These are phyloP conservation scores for Enteromius mattozi DNA, from an alignment of 2,797 vertebrate species.

Conservation along the genomic window DNA sequence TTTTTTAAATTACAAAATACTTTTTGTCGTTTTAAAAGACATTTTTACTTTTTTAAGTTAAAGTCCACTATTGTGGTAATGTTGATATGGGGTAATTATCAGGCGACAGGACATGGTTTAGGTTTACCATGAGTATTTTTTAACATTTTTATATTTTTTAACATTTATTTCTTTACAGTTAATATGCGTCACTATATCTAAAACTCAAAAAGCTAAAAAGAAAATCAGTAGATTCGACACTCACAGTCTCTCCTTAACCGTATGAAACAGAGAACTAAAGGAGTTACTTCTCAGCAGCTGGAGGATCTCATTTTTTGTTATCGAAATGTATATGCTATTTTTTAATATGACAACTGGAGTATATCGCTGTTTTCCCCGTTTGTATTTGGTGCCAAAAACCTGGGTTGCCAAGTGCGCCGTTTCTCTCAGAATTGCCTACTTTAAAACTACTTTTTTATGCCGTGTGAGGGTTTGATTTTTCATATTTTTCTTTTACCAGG, in stretches of 20 bases:
- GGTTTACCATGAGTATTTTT: background rate
- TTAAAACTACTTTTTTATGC: background rate
- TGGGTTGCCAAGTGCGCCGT: conserved; percentile 5
- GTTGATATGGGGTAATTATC: background rate
- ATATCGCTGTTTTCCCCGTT: background rate
- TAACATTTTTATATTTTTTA: background rate
- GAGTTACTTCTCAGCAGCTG: background rate
- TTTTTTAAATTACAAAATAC: background rate
- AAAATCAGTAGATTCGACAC: background rate
- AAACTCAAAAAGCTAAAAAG: background rate
- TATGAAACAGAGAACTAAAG: background rate
- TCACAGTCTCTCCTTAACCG: background rate
- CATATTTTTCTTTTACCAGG: background rate
- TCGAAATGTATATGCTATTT: background rate
- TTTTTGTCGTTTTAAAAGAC: background rate
- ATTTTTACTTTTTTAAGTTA: background rate
- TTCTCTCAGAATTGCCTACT: background rate
- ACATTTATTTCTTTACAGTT: background rate
- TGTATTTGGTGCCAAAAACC: background rate
- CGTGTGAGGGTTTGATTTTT: background rate
- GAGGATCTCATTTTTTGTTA: background rate
- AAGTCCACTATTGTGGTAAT: background rate
- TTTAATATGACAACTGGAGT: background rate
- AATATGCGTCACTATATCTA: background rate
- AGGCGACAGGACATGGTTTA: background rate